Conservation (phyloP, 2,888 invertebrate genomes). For the Xanthorhoe designata region DNA sequence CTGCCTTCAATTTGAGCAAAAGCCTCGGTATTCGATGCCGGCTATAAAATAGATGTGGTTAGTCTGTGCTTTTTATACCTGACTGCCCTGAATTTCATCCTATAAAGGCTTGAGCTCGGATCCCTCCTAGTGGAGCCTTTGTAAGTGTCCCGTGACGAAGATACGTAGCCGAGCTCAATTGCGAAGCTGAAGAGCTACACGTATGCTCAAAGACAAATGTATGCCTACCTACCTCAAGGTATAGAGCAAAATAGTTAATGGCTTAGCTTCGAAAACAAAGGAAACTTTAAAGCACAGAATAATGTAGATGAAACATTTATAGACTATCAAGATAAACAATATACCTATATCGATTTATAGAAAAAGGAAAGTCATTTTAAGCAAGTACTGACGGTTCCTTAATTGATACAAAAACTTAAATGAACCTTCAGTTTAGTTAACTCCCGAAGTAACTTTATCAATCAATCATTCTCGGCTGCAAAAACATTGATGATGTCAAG, state of each 20-base stretch:
- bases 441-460: slow-evolving; percentile 38
- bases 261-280: slow-evolving; percentile 29
- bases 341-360: slow-evolving; percentile 20
- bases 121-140: slow-evolving; percentile 56
- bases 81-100: slow-evolving; percentile 60
- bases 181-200: slow-evolving; percentile 22
- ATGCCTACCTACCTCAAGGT: slow-evolving; percentile 8
- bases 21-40: slow-evolving; percentile 15
- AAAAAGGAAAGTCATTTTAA: slow-evolving; percentile 7
- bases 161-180: slow-evolving; percentile 23
- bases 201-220: slow-evolving; percentile 18
- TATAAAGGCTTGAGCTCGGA: slow-evolving; percentile 54
- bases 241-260: slow-evolving; percentile 16
- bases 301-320: slow-evolving; percentile 19
- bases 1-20: slow-evolving; percentile 16
- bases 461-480: slow-evolving; percentile 51
- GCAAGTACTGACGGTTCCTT: slow-evolving; percentile 14
- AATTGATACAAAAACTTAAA: slow-evolving; percentile 26
- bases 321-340: slow-evolving; percentile 15
- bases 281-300: slow-evolving; percentile 18
- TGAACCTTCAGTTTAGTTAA: slow-evolving; percentile 31
- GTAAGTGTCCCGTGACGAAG: slow-evolving; percentile 41
- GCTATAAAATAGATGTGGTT: slow-evolving; percentile 21
- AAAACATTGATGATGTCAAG: slow-evolving; percentile 44
- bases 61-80: slow-evolving; percentile 48